A percentile compares a stretch with the other conserved stretches of the same genome.
Conservation (phyloP, 2,888 invertebrate genomes). For the Protonemura montana region DNA sequence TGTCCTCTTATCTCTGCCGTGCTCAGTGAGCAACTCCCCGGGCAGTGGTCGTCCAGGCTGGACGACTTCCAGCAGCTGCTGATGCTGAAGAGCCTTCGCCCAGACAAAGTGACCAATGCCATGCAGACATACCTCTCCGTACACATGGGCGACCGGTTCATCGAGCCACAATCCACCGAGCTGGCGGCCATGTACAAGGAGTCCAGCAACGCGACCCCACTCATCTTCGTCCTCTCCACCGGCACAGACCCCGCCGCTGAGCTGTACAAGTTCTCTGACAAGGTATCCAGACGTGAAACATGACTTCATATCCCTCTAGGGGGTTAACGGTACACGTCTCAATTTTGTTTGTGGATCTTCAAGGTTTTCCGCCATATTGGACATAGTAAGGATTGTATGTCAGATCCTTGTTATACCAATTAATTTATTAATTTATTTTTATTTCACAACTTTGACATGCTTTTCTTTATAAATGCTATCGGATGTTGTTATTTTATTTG, state of each 20-base stretch:
- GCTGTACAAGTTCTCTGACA: slow-evolving; percentile 83
- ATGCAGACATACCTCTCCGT: slow-evolving; percentile 76
- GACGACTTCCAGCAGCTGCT: slow-evolving; percentile 80
- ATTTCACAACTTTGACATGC: too few relatives aligned
- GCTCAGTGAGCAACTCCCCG: slow-evolving; percentile 68
- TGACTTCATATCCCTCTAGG: too few relatives aligned
- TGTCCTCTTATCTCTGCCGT: too few relatives aligned
- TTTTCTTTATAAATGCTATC: too few relatives aligned
- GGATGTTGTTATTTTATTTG: too few relatives aligned
- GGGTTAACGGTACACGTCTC: too few relatives aligned
- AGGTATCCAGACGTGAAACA: too few relatives aligned
- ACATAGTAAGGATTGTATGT: too few relatives aligned
- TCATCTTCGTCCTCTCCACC: slow-evolving; percentile 88
- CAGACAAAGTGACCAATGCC: slow-evolving; percentile 84
- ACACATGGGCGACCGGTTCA: slow-evolving; percentile 78
- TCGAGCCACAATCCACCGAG: slow-evolving; percentile 87
- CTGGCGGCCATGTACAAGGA: slow-evolving; percentile 82
- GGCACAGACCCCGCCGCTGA: slow-evolving; percentile 89
- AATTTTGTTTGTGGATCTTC: too few relatives aligned
- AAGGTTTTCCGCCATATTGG: too few relatives aligned
- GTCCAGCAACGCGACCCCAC: slow-evolving; percentile 77
- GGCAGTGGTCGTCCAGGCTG: slow-evolving; percentile 68
- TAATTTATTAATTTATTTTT: too few relatives aligned
- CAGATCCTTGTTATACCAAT: too few relatives aligned
- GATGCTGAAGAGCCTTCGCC: slow-evolving; percentile 79